Conservation (phyloP, 53 echinoderm and acorn worm genomes). For the Arbacia lixula region DNA sequence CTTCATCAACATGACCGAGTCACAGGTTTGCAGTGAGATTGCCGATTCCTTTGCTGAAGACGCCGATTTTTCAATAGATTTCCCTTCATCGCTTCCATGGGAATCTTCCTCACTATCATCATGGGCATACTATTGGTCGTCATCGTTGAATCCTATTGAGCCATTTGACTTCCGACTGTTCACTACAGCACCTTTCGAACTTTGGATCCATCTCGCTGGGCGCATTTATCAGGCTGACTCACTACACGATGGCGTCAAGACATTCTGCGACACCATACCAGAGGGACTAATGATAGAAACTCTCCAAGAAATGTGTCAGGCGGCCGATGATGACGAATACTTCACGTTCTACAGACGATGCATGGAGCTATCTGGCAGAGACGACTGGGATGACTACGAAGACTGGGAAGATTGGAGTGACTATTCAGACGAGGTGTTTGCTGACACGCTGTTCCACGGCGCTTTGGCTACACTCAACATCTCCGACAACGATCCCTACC, state of each 20-base stretch:
- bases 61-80: slow-evolving; percentile 25
- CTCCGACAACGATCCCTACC: background rate
- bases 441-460: slow-evolving; percentile 11
- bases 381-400: slow-evolving; percentile 41
- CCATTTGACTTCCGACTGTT: background rate
- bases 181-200: slow-evolving; percentile 22
- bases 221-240: slow-evolving; percentile 60
- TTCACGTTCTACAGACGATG: slow-evolving; percentile 24
- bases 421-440: slow-evolving; percentile 16
- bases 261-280: slow-evolving; percentile 62
- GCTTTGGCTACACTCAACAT: background rate
- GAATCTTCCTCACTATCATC: background rate
- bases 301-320: slow-evolving; percentile 62
- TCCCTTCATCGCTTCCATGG: slow-evolving; percentile 22
- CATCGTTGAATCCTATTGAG: slow-evolving; percentile 6
- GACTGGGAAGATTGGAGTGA: slow-evolving; percentile 45
- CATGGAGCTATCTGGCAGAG: slow-evolving; percentile 1
- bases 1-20: background rate
- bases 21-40: slow-evolving; percentile 42
- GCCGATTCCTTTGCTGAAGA: slow-evolving; percentile 45
- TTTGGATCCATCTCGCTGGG: slow-evolving; percentile 52
- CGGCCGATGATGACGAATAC: slow-evolving; percentile 13
- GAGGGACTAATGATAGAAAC: slow-evolving; percentile 31
- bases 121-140: background rate
- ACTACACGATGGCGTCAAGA: slow-evolving; percentile 31